Conservation (phyloP, 2,888 invertebrate species). For the Galeruca laticollis region DNA sequence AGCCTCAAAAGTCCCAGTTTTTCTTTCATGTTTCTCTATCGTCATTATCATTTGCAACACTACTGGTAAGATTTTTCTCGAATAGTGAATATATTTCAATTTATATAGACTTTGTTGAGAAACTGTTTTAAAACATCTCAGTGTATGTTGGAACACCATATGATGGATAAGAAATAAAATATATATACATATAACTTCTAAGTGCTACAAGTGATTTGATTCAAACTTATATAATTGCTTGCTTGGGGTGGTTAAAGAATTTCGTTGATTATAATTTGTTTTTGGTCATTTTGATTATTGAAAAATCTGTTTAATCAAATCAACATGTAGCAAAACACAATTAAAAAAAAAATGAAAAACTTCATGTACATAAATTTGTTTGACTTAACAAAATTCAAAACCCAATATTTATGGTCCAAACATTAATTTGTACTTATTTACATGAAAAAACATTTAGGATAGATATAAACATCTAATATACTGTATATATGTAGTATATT, state of each 20-base stretch:
- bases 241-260: not conserved
- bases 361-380: not conserved
- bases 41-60: too few species aligned
- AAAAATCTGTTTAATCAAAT: not conserved
- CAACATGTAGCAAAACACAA: not conserved
- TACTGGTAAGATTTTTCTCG: too few species aligned
- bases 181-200: slow-evolving; percentile 12
- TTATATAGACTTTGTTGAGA: not conserved
- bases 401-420: slow-evolving; percentile 48
- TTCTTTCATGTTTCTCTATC: too few species aligned
- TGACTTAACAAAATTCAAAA: slow-evolving; percentile 16
- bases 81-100: too few species aligned
- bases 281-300: not conserved
- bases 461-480: slow-evolving; percentile 49
- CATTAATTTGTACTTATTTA: slow-evolving; percentile 50
- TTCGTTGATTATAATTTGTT: not conserved
- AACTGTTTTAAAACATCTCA: slow-evolving; percentile 6
- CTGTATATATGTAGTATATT: slow-evolving; percentile 46
- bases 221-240: too few species aligned
- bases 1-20: too few species aligned
- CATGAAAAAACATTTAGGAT: slow-evolving; percentile 49
- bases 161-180: slow-evolving; percentile 17
- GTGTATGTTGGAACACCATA: slow-evolving; percentile 8
- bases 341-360: not conserved
- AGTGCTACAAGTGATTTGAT: slow-evolving; percentile 7